Evolutionary conservation across 2,888 invertebrate species (phyloP).

Genomic region (Nomada ferruginata): DNA sequence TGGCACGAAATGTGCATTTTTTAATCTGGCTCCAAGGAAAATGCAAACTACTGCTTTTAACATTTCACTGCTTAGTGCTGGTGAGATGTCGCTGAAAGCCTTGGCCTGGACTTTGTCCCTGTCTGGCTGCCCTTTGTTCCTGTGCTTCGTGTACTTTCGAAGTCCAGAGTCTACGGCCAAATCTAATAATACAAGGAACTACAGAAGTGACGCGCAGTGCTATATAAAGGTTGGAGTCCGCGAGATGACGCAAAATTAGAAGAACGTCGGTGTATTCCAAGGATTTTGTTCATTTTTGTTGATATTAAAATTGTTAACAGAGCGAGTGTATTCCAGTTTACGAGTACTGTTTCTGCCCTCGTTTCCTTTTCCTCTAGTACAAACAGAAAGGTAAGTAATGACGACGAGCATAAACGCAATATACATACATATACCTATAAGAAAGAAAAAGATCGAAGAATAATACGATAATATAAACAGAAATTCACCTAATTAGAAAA

Average conservation of each 20-base stretch:
- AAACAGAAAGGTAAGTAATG: too few relatives aligned
- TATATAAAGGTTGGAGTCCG: neutral
- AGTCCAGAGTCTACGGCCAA: neutral
- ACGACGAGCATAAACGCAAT: too few relatives aligned
- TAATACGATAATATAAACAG: too few relatives aligned
- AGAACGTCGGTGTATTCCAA: too few relatives aligned
- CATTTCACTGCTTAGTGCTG: slow-evolving; percentile 33
- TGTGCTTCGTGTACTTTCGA: slow-evolving; percentile 3
- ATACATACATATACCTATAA: too few relatives aligned
- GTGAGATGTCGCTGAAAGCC: slow-evolving; percentile 6
- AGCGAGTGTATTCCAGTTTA: too few relatives aligned
- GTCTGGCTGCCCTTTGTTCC: slow-evolving; percentile 9
- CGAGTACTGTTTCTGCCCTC: too few relatives aligned
- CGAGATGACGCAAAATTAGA: neutral
- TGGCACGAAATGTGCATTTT: slow-evolving; percentile 41
- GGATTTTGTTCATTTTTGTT: too few relatives aligned
- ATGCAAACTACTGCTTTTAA: slow-evolving; percentile 40
- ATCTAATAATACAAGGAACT: neutral
- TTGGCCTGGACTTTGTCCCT: neutral
- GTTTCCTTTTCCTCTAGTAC: too few relatives aligned
- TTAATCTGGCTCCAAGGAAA: slow-evolving; percentile 42
- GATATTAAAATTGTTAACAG: too few relatives aligned
- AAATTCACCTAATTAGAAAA: neutral
- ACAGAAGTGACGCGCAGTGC: neutral
- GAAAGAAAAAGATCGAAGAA: too few relatives aligned